Percentiles rank a stretch among this genome's conserved stretches.
These are phyloP conservation scores for Paratilapia polleni DNA, from an alignment of 2,113 vertebrate species.

Conservation along the genomic window DNA sequence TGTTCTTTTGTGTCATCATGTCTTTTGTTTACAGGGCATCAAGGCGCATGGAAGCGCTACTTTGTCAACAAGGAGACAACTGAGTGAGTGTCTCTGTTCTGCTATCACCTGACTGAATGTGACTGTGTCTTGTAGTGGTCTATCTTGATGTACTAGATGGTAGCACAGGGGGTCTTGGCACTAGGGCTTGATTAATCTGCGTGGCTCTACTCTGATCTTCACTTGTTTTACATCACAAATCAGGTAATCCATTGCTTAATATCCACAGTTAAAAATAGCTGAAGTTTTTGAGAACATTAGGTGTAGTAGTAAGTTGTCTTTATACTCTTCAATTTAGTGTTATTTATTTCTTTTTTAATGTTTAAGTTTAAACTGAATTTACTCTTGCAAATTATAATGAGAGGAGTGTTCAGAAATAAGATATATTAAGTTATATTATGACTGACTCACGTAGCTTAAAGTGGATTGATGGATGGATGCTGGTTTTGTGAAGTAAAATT, in stretches of 20 bases:
- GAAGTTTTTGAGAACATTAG: background rate
- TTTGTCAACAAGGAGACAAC: constrained; percentile 76
- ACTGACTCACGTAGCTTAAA: background rate
- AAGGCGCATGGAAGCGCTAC: constrained; percentile 74
- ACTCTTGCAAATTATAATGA: background rate
- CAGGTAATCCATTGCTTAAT: background rate
- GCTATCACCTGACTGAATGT: constrained; percentile 72
- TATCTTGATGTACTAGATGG: constrained; percentile 61
- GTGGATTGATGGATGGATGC: background rate
- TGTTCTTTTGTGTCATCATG: constrained; percentile 67
- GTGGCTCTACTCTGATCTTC: constrained; percentile 13
- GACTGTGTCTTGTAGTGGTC: constrained; percentile 72
- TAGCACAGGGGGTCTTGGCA: constrained; percentile 60
- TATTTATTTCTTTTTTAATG: background rate
- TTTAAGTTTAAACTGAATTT: background rate
- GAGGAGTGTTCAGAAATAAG: background rate
- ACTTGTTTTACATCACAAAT: constrained; percentile 58
- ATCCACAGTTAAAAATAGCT: background rate
- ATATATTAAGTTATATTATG: background rate
- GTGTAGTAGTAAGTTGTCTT: background rate
- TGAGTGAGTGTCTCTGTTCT: constrained; percentile 80
- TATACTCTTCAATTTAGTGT: background rate
- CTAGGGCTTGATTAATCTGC: constrained; percentile 59
- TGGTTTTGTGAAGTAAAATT: constrained; percentile 57
- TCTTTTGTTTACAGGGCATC: constrained; percentile 78